Conservation (phyloP, 2,888 invertebrate species). For the Andrena chrysosceles region DNA sequence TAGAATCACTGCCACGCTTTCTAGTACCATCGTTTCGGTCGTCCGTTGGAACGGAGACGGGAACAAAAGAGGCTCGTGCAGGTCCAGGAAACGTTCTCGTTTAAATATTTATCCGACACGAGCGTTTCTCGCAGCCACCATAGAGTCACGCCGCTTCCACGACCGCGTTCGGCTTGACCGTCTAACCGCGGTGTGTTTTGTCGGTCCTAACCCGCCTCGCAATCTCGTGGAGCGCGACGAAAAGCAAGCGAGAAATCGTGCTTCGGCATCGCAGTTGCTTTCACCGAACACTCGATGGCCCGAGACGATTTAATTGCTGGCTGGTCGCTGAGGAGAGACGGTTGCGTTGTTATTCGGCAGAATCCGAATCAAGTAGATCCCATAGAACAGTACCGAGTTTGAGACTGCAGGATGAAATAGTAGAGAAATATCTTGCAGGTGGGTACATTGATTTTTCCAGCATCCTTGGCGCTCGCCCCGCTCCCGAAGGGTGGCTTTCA, state of each 20-base stretch:
- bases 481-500: neutral
- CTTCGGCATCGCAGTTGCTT: neutral
- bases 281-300: slow-evolving; percentile 2
- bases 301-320: slow-evolving; percentile 2
- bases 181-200: neutral
- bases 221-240: neutral
- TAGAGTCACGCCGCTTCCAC: neutral
- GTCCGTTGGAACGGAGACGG: neutral
- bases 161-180: neutral
- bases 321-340: neutral
- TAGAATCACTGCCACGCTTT: slow-evolving; percentile 1
- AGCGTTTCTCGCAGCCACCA: neutral
- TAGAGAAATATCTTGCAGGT: neutral
- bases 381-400: too few relatives aligned
- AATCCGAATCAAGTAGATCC: neutral
- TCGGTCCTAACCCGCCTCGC: neutral
- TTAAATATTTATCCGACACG: slow-evolving; percentile 8
- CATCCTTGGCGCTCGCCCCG: neutral
- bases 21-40: neutral
- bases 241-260: neutral
- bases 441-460: neutral
- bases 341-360: neutral
- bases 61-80: neutral
- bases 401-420: neutral
- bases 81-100: neutral